Base-by-base conservation (phyloP, 2,888 invertebrate species). In the Sceliomorpha sp. region DNA sequence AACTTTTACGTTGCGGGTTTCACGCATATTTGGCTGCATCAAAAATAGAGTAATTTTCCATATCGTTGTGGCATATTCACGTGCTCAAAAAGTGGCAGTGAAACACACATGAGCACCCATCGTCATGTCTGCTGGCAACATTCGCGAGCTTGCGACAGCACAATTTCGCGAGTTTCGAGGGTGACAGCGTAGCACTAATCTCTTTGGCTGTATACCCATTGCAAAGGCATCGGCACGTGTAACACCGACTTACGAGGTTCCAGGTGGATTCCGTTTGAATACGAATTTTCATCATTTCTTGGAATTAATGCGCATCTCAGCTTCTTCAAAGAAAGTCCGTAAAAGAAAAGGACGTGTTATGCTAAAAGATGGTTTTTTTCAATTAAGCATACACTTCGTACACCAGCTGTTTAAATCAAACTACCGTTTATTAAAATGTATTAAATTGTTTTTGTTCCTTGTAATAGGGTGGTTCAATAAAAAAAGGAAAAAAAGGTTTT, bases 141-240 rank as follows among this genome's bases (percentile, higher is more conserved):
- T 5, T 20, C 20, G 20, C 34, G 9, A 29, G 9, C 29, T 29
- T 29, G 29, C 20, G 20, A 20, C 20, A 20, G 20, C 20, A 20
- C 29, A 8, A 29, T 29, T 29, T 29, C 29, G 29, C 29, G 9
- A 29, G 8, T 29, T 29, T 29, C 8, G 62, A 42, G 63, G 55
- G 48, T 70, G 72, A 76, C 72, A 64, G 63, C 58, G 59, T 69
- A 71, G 63, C 72, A 74, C 73, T 80, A 80, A 79, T 81, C 73
- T 74, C 64, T 74, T 78, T 79, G 77, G 78, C 76, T 64, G 55
- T 67, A 64, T 76, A 73, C 78, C 76, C 69, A 74, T 9, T 9
- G 9, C 29, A 29, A 29, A n/a, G 9, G 8, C 29, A 29, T 5
- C 29, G 2, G 5, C 2, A 29, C 29, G 8, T 29, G 7, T 29